Evolutionary conservation across 2,888 invertebrate genomes (phyloP).

Genomic region (Balanococcus diminutus): DNA sequence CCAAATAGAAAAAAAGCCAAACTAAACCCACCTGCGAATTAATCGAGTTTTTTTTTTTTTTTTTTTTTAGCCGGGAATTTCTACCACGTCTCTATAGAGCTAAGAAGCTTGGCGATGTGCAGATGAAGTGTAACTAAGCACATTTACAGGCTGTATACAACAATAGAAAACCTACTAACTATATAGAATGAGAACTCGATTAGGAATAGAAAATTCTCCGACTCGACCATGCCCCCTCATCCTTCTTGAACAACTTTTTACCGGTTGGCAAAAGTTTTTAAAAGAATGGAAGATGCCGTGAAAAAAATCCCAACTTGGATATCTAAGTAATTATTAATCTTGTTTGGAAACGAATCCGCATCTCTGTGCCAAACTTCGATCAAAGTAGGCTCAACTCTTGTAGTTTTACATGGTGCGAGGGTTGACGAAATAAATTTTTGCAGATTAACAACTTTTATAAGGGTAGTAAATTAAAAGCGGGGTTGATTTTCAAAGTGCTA

Average conservation of each 20-base stretch:
- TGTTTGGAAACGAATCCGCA: neutral
- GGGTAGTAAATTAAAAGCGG: neutral
- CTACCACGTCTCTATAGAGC: no score
- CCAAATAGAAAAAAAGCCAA: neutral
- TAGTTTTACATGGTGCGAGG: neutral
- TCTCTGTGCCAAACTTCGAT: neutral
- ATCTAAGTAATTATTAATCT: neutral
- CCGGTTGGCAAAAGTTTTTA: neutral
- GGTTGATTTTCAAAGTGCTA: neutral
- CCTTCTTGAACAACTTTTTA: neutral
- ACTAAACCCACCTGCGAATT: neutral
- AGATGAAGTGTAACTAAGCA: neutral
- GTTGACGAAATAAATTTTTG: neutral
- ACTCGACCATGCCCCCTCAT: neutral
- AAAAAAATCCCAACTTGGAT: neutral
- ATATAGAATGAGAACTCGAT: neutral
- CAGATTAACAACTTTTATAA: neutral
- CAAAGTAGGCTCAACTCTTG: neutral
- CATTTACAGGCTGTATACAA: neutral
- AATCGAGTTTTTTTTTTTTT: neutral
- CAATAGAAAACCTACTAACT: neutral
- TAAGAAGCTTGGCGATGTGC: neutral
- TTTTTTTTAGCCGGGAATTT: no score
- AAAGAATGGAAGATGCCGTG: neutral
- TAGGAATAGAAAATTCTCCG: neutral